Evolutionary conservation across 2,113 vertebrate species (phyloP).

Genomic region (Murina feae): DNA sequence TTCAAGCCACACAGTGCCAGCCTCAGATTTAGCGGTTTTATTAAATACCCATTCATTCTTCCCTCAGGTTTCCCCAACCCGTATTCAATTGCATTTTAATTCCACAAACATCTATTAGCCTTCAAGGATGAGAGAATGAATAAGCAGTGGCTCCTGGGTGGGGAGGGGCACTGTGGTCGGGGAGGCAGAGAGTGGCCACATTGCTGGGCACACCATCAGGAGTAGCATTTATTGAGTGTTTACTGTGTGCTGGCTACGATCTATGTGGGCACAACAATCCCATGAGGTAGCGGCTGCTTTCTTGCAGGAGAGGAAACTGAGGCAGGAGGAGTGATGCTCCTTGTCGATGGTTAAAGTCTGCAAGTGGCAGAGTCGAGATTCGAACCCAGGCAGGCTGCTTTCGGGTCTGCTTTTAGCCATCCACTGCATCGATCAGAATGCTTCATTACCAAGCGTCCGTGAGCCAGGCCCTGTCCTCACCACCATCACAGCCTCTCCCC

Average conservation of each 20-base stretch:
- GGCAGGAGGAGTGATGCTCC: accelerated
- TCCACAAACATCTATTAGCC: not conserved
- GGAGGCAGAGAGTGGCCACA: accelerated
- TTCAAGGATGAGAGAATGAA: accelerated
- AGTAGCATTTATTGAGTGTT: not conserved
- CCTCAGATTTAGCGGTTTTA: accelerated
- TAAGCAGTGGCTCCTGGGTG: accelerated
- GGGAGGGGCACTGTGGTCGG: accelerated
- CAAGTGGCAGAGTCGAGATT: not conserved
- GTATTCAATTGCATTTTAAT: not conserved
- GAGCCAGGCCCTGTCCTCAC: not conserved
- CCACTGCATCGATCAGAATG: not conserved
- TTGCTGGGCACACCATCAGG: accelerated
- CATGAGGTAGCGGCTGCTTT: accelerated
- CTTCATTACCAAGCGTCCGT: not conserved
- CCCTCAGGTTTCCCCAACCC: not conserved
- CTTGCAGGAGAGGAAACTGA: not conserved
- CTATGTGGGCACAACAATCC: too few relatives aligned
- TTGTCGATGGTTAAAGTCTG: not conserved
- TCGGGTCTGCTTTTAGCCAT: accelerated
- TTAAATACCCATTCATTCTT: not conserved
- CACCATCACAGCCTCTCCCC: not conserved
- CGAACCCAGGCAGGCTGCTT: not conserved
- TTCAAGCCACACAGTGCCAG: not conserved
- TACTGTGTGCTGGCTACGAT: not conserved